These are phyloP conservation scores for Ptilorrhoa leucosticta DNA, from an alignment of 2,113 vertebrate species.

Conservation along the genomic window DNA sequence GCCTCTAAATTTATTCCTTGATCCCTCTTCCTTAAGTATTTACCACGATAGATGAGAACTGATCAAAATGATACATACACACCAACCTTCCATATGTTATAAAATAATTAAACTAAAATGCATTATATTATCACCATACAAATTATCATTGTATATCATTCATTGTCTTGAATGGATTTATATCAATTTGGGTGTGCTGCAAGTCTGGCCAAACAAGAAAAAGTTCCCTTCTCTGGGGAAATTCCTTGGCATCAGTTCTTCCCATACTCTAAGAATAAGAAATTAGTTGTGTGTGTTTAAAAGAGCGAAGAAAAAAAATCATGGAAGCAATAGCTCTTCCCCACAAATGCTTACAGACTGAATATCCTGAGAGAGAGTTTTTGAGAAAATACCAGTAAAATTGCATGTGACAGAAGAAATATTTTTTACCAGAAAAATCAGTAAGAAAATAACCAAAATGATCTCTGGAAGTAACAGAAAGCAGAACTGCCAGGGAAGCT, in stretches of 20 bases:
- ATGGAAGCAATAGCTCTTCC: neutral
- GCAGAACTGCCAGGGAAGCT: neutral
- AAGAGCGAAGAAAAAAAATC: neutral
- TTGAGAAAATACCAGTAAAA: neutral
- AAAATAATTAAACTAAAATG: neutral
- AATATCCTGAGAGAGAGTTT: neutral
- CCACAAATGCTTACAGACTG: neutral
- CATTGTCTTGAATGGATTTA: neutral
- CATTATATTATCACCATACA: neutral
- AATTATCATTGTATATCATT: neutral
- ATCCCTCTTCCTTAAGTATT: neutral
- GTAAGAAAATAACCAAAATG: neutral
- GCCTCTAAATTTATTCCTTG: neutral
- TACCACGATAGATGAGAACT: neutral
- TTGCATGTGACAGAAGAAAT: neutral
- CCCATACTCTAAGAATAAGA: constrained; percentile 16
- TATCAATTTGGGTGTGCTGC: neutral
- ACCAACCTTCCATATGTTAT: neutral
- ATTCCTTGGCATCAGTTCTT: neutral
- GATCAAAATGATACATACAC: neutral
- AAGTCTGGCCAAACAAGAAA: neutral
- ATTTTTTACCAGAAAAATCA: neutral
- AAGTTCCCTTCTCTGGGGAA: neutral
- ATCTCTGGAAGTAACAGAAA: neutral
- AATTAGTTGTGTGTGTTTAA: neutral